Evolutionary conservation across 2,888 invertebrate genomes (phyloP), one percentile per base, ranked within the genome.

Genomic region (Drosophila mercatorum): DNA sequence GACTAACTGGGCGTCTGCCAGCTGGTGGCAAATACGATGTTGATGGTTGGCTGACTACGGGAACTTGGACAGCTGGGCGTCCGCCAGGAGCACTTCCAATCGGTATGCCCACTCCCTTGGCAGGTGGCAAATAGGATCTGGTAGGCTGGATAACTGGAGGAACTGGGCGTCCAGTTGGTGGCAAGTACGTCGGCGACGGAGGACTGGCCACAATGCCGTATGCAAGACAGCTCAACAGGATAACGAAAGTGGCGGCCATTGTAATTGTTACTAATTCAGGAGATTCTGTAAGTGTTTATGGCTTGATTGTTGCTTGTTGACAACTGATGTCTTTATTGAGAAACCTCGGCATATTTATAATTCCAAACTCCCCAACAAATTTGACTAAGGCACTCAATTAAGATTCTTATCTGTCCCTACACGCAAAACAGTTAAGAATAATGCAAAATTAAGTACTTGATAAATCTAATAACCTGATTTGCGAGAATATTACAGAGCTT

Each of bases 191-290:
- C 7, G 40, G 10, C 17, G 47, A 31, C 4, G 63, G 17, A 7
- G 26, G 51, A 28, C 2, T 2, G 1, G 61, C 70, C 1, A 36
- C 28, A 12, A 57, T 52, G 46, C 68, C 70, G 41, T 28, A 38
- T 0, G 34, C 52, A 1, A 57, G 44, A 4, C 52, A 70, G n/a
- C 60, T 61, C 34, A 70, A 14, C 7, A 70, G 56, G 40, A 70
- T 7, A 12, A 61, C 17, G n/a, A 36, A 8, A 5, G n/a, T 52
- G n/a, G 28, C 44, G 17, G 68, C 10, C 70, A 70, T 70, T 55
- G 40, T 61, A 12, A 28, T 40, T n/a, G 34, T 40, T 28, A 38
- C 17, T 52, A 5, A 10, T 14, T 34, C 4, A 52, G 34, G 52
- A 26, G 14, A 5, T 40, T 40, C 14, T 26, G 22, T 17, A 4